Conservation (phyloP, 2,113 vertebrate genomes). For the Alaudala cheleensis region DNA sequence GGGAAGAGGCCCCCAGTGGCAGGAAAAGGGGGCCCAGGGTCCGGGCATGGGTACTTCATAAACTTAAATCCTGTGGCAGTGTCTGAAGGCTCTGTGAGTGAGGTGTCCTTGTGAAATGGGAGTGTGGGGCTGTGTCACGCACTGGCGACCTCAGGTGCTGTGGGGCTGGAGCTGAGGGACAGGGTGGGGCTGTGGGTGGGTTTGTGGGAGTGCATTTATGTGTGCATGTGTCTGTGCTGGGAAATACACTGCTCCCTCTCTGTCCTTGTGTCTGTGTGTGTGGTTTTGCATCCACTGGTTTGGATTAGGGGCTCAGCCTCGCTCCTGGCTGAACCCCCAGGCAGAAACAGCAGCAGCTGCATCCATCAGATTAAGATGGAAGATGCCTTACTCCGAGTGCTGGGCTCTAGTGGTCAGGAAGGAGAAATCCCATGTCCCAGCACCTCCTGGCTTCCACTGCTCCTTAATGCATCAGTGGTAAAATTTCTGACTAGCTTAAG, state of each 20-base stretch:
- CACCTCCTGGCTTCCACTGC: neutral
- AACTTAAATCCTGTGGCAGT: neutral
- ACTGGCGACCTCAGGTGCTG: neutral
- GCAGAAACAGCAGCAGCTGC: neutral
- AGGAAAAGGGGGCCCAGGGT: neutral
- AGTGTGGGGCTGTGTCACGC: rapidly evolving
- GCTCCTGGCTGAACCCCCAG: neutral
- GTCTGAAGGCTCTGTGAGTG: rapidly evolving
- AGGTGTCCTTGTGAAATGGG: neutral
- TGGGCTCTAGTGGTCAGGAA: neutral
- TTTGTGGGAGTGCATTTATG: rapidly evolving
- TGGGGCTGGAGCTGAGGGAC: neutral
- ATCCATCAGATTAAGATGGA: neutral
- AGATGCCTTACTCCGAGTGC: neutral
- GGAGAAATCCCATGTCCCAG: neutral
- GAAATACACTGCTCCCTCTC: neutral
- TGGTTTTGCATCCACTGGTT: neutral
- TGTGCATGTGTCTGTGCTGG: neutral
- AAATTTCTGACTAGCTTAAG: neutral
- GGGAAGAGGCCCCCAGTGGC: neutral
- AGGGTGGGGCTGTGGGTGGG: neutral
- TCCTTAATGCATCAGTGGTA: neutral
- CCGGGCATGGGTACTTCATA: neutral
- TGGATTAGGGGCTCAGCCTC: neutral
- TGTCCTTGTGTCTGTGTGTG: no score